Base-by-base conservation (phyloP, 2,888 invertebrate species). In the Chrysopilus asiliformis region DNA sequence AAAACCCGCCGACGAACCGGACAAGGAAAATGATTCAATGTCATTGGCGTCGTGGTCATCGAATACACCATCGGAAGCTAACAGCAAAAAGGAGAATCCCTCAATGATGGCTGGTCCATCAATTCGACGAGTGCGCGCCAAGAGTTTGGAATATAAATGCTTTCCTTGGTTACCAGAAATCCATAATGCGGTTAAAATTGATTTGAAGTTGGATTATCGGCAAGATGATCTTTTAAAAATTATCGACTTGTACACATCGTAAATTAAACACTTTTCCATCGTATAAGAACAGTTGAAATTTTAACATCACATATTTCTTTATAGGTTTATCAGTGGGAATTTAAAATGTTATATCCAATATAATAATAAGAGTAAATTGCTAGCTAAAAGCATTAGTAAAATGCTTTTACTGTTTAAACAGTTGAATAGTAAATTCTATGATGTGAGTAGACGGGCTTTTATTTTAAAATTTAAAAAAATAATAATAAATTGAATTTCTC, bases 331-430 rank as follows among this genome's bases (percentile, higher is more conserved):
- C n/a, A n/a, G n/a, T n/a, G n/a, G n/a, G n/a, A n/a, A n/a, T 15
- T 2, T 39, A 6, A 30, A 10, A 3, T 19, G 10, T 25, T 32
- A 14, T 19, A 18, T 34, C 7, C 34, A 32, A 10, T 20, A 29
- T 20, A 34, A 34, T 19, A 39, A 39, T 10, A 30, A 32, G 12
- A 31, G 39, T 31, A 30, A 17, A 10, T 14, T 31, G 6, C 16
- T 39, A 30, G 24, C 39, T 6, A 34, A 30, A 15, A 39, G 35
- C 28, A 35, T 39, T 6, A 35, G 16, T 3, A 30, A 14, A 20
- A 39, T 22, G 18, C 12, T 39, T 6, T 10, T 35, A 12, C 20
- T 39, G 9, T 39, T 35, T 19, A 39, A 32, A 27, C n/a, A 18
- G 9, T 12, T 39, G 2, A 31, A 32, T 25, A 35, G 17, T 17